Evolutionary conservation across 2,888 invertebrate species (phyloP).

Genomic region (Yponomeuta evonymella): DNA sequence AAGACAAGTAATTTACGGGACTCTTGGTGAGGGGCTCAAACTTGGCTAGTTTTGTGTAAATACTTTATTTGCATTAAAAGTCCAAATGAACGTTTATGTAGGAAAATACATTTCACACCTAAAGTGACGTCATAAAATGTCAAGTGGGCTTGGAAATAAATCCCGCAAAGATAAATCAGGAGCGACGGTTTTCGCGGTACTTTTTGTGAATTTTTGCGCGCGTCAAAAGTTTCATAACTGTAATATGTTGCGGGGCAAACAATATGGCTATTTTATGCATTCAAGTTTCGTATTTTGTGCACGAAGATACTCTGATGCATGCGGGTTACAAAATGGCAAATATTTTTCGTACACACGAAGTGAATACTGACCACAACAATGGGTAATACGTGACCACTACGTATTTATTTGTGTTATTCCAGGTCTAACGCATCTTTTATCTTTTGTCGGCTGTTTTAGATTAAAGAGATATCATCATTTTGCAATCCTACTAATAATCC

Average conservation of each 20-base stretch:
- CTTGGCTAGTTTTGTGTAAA: not conserved
- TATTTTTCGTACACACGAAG: constrained; percentile 1
- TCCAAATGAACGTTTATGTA: not conserved
- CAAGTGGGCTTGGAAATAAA: not conserved
- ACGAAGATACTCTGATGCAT: not conserved
- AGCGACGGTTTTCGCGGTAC: not conserved
- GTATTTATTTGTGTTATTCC: not conserved
- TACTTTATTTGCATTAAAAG: not conserved
- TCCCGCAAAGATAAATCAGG: not conserved
- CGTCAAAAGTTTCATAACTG: not conserved
- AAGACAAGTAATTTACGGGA: no score
- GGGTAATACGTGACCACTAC: not conserved
- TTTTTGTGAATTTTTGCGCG: not conserved
- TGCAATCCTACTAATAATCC: no score
- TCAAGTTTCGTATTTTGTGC: not conserved
- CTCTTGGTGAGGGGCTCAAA: no score
- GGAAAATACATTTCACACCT: not conserved
- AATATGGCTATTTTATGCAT: constrained; percentile 1
- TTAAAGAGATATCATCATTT: no score
- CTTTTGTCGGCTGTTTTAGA: not conserved
- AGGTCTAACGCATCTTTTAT: not conserved
- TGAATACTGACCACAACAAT: not conserved
- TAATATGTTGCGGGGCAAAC: not conserved
- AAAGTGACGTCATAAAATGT: not conserved
- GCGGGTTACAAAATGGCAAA: not conserved